Evolutionary conservation across 2,113 vertebrate genomes (phyloP), one percentile per base, ranked within the genome.

Genomic region (Marmota monax): DNA sequence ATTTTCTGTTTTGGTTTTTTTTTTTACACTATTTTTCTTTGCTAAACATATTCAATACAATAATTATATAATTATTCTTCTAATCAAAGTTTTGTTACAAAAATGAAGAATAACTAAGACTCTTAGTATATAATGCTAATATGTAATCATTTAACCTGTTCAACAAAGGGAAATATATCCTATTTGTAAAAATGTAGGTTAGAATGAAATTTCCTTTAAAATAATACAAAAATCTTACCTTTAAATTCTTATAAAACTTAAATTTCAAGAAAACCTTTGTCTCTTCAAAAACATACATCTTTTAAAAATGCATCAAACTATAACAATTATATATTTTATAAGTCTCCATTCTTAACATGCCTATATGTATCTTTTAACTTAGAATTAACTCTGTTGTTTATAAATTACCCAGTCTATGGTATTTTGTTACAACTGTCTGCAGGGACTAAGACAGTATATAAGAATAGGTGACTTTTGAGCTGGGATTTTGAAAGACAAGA

Each of bases 141-240:
- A 79, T 51, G 32, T 67, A 73, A 32, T 37, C 70, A 51, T 20
- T 93, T 63, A 80, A 42, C 34, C 69, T 79, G 39, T 65, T 97
- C 77, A 83, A 79, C 27, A 91, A 97, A 90, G 23, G 89, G 29
- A 95, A 83, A 77, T 90, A 89, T 16, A 85, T 37, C 10, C n/a
- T 45, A 84, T n/a, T 34, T 92, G 70, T 45, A 72, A 78, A 94
- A 95, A 93, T 61, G 5, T 67, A 85, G 74, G 34, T 83, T 78
- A n/a, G 11, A 12, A 88, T 79, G 10, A 86, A 94, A 76, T 84
- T 94, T 88, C 23, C 27, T 42, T 93, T 80, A 70, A 80, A 93
- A 87, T 74, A 22, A 42, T 73, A 70, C 22, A 85, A 39, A 88
- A 42, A 51, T 18, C 34, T 56, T 67, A 78, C 13, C 65, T 67